Base-by-base conservation (phyloP, 2,888 invertebrate species). In the Parochlus steinenii region DNA sequence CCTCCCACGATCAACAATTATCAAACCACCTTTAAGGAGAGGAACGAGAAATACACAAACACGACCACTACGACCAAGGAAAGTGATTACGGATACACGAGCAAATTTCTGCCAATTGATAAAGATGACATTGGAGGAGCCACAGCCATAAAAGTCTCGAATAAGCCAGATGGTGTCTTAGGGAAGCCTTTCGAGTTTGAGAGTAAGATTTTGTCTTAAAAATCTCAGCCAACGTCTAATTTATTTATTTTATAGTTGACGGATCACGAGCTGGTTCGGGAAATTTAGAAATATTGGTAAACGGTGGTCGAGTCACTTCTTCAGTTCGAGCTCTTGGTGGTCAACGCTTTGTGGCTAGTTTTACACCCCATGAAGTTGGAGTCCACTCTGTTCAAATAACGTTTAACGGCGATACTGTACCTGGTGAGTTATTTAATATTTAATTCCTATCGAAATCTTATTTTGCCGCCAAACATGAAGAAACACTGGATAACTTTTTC, bases 191-290 rank as follows among this genome's bases (percentile, higher is more conserved):
- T 93, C 34, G 86, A 92, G 61, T 97, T 98, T 63, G 87, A 90
- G 65, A 93, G 90, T 90, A 64, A 67, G 72, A 57, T 11, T 44
- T 41, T 32, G 11, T n/a, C n/a, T n/a, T n/a, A n/a, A n/a, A n/a
- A n/a, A n/a, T 40, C 18, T 20, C 8, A 8, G 12, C 18, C 12
- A 17, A 31, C 8, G 11, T 11, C n/a, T 6, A 20, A n/a, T 15
- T 15, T 15, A 14, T 11, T 33, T 22, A 22, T 40, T 43, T 52
- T 57, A 24, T 52, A 90, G 90, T 97, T 59, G 93, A 97, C 59
- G 92, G 93, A 38, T 81, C 86, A 39, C 72, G 75, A 44, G 93
- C 95, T n/a, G 95, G 95, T 23, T 86, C 90, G 3, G 97, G 95
- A 11, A 92, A 93, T 59, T 62, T 97, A 44, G 95, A 95, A 59